Base-by-base conservation (phyloP, 2,888 invertebrate genomes). In the Anticlea derivata region DNA sequence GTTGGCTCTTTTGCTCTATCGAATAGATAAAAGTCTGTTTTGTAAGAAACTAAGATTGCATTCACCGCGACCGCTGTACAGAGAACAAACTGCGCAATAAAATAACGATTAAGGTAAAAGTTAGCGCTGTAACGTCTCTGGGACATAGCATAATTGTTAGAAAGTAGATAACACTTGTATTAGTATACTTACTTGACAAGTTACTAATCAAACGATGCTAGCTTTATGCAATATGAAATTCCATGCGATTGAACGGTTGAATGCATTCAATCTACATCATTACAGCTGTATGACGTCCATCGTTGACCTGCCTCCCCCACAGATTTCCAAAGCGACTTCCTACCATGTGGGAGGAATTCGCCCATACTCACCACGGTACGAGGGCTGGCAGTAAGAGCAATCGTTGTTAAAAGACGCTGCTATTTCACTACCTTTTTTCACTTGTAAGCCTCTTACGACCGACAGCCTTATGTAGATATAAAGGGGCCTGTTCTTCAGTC, bases 41-140 rank as follows among this genome's bases (percentile, higher is more conserved):
- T 24, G 30, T 7, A 37, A 33, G 27, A 45, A 50, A 33, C 20
- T 22, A 12, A 11, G 33, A 44, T 31, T 45, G 22, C 33, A 29
- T 20, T 27, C 30, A 33, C 31, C 27, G 20, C 31, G 29, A 12
- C 22, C 11, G 24, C 33, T 20, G 12, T 5, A 33, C 33, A 11
- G 22, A 26, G 12, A 27, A 10, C 39, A 40, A 47, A 23, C 24
- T 33, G 22, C 47, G 47, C 33, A 47, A 40, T 40, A 47, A 47
- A 40, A 39, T 4, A 12, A 33, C 39, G 20, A 47, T 47, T 39
- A 47, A 27, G 27, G 47, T 40, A 47, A 47, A 47, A 39, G 39
- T 40, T 34, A 34, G 39, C 26, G 26, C 27, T 47, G 2, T 46
- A 38, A 24, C 23, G 37, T 46, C 35, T 46, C 45, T 22, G 47